phyloP scores from a whole-genome alignment of 2,113 vertebrate genomes.

The rat (Rattus norvegicus) region GRCr8 NC_086030.1:50003501-50004000 shows the following conservation, averaged over 20 bases:
- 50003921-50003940: not conserved
- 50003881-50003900: not conserved
- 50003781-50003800: not conserved
- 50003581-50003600: not conserved
- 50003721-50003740: not conserved
- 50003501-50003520: not conserved
- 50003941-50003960: not conserved
- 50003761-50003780: not conserved
- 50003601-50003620: not conserved
- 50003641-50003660: not conserved
- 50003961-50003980: not conserved
- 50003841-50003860: not conserved
- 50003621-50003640: not conserved
- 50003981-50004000: not conserved
- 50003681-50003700: not conserved
- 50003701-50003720: not conserved
- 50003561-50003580: not conserved
- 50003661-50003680: not conserved
- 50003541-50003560: not conserved
- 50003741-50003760: not conserved
- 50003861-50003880: not conserved
- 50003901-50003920: too few species aligned
- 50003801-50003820: too few species aligned
- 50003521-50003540: not conserved
- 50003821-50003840: not conserved